Evolutionary conservation across 1,140 invertebrate species (phyloP).

Genomic region (Teleogryllus occipitalis): DNA sequence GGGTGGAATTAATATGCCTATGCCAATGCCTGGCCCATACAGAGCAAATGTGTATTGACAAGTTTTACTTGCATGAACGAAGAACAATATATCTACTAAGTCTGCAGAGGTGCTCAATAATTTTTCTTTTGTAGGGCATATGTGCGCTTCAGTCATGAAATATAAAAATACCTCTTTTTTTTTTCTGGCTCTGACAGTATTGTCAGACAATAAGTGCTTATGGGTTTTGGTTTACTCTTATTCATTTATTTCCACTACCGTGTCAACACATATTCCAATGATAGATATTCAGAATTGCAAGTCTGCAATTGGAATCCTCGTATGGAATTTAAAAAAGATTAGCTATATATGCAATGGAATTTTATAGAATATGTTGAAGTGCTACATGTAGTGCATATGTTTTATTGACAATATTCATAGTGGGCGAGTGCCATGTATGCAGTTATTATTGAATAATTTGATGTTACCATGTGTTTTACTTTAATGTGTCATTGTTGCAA

Average conservation of each 20-base stretch:
- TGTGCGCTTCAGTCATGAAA: not conserved
- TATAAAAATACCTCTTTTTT: not conserved
- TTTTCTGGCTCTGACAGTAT: not conserved
- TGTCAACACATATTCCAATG: too few species aligned
- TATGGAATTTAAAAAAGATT: too few species aligned
- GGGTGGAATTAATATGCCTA: slow-evolving; percentile 44
- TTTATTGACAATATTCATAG: not conserved
- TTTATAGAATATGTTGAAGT: too few species aligned
- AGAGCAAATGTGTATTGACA: slow-evolving; percentile 25
- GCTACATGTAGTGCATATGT: too few species aligned
- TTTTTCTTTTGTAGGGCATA: too few species aligned
- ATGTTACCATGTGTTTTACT: not conserved
- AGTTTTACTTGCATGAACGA: not conserved
- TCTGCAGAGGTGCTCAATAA: not conserved
- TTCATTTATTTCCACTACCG: too few species aligned
- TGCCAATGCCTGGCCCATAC: slow-evolving; percentile 48
- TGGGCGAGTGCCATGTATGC: not conserved
- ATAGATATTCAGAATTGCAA: too few species aligned
- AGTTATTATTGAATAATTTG: not conserved
- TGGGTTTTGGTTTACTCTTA: too few species aligned
- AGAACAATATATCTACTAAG: not conserved
- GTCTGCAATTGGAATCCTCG: too few species aligned
- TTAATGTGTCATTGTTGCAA: not conserved
- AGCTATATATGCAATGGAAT: too few species aligned
- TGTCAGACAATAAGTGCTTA: not conserved